phyloP scores from a whole-genome alignment of 2,888 invertebrate species.

The Acleris sparsana region DNA sequence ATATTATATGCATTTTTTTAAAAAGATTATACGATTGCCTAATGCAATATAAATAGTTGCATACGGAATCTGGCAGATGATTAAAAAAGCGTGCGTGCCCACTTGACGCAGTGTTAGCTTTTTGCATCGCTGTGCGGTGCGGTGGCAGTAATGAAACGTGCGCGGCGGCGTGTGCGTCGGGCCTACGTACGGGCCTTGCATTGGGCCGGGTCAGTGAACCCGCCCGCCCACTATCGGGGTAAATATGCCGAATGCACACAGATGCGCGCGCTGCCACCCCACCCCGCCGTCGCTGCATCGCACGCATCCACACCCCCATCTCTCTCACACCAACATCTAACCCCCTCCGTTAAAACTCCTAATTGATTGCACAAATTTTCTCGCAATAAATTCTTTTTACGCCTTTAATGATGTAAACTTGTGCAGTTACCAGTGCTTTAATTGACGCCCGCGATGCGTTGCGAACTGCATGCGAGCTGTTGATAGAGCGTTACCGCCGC shows the following conservation, averaged over 20 bases:
- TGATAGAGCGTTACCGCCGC: conserved; percentile 45
- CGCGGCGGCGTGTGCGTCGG: conserved; percentile 68
- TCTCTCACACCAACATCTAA: conserved; percentile 37
- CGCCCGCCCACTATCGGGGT: conserved; percentile 82
- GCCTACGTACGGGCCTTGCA: conserved; percentile 80
- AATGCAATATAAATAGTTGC: conserved; percentile 36
- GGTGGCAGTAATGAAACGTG: conserved; percentile 76
- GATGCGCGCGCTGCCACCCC: conserved; percentile 76
- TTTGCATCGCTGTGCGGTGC: conserved; percentile 68
- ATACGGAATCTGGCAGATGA: conserved; percentile 50
- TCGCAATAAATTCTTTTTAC: conserved; percentile 83
- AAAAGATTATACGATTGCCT: conserved; percentile 15
- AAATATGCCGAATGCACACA: conserved; percentile 84
- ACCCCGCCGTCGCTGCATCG: conserved; percentile 69
- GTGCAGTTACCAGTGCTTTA: conserved; percentile 72
- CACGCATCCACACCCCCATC: conserved; percentile 68
- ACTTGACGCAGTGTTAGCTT: conserved; percentile 78
- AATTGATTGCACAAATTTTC: conserved; percentile 83
- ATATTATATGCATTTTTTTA: not conserved
- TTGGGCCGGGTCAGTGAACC: conserved; percentile 82
- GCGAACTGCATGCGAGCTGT: conserved; percentile 54
- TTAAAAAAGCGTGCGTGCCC: conserved; percentile 73
- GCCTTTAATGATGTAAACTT: conserved; percentile 81
- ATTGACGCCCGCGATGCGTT: conserved; percentile 71
- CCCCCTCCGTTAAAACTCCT: conserved; percentile 77